A percentile compares a stretch with the other conserved stretches of the same genome.
phyloP scores from a whole-genome alignment of 2,113 vertebrate species.

The Zosterops pallidus region DNA sequence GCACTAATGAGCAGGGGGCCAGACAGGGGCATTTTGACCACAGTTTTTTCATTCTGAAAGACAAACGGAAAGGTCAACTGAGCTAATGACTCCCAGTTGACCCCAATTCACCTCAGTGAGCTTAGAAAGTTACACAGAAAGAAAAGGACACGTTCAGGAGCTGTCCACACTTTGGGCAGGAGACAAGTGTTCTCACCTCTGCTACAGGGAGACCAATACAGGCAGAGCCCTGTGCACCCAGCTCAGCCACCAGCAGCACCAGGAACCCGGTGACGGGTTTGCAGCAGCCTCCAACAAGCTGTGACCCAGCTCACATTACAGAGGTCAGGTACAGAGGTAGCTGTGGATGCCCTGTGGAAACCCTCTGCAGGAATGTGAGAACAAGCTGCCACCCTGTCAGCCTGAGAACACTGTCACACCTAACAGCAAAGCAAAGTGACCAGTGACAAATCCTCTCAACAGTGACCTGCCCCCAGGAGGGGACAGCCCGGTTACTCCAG shows the following conservation, averaged over 20 bases:
- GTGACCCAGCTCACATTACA: background rate
- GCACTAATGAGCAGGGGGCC: background rate
- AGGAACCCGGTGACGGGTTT: background rate
- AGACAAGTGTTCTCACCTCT: background rate
- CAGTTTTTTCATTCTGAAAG: background rate
- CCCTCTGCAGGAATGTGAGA: background rate
- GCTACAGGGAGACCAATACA: background rate
- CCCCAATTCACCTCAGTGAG: background rate
- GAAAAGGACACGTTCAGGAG: background rate
- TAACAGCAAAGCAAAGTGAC: background rate
- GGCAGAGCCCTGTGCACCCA: background rate
- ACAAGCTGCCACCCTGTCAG: background rate
- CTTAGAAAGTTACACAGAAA: background rate
- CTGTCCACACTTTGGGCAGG: background rate
- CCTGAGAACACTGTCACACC: background rate
- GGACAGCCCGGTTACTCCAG: background rate
- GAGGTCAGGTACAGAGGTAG: background rate
- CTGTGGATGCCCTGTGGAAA: background rate
- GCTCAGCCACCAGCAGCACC: background rate
- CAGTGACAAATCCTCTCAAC: background rate
- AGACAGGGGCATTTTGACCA: background rate
- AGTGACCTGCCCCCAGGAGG: background rate
- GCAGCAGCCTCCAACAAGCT: background rate
- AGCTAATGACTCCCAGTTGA: background rate
- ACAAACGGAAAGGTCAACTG: background rate